Percentiles rank a stretch among this genome's conserved stretches.
Evolutionary conservation across 2,888 invertebrate species (phyloP).

Genomic region (Sinohyriopsis cumingii): DNA sequence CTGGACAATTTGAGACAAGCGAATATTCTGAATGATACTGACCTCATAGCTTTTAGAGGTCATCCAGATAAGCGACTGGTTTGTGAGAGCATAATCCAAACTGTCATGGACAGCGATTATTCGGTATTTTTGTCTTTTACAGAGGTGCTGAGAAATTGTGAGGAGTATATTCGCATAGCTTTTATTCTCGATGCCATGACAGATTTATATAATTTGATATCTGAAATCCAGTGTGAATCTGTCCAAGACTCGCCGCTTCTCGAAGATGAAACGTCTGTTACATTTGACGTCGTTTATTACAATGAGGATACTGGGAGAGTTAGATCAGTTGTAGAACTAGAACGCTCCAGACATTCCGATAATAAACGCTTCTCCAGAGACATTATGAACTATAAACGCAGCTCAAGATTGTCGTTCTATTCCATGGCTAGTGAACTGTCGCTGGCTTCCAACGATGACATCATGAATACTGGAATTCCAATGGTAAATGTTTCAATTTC

Average conservation of each 20-base stretch:
- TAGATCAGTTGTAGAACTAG: constrained; percentile 62
- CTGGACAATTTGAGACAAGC: constrained; percentile 47
- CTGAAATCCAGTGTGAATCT: constrained; percentile 42
- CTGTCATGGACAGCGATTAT: constrained; percentile 48
- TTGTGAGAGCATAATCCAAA: constrained; percentile 55
- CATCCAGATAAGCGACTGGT: constrained; percentile 56
- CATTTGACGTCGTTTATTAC: constrained; percentile 63
- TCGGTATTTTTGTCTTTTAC: constrained; percentile 52
- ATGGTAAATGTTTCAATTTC: constrained; percentile 65
- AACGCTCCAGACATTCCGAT: constrained; percentile 48
- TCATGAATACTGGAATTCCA: constrained; percentile 53
- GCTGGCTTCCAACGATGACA: constrained; percentile 37
- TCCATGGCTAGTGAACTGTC: constrained; percentile 46
- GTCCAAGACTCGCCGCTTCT: constrained; percentile 43
- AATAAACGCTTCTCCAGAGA: constrained; percentile 43
- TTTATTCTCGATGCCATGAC: constrained; percentile 61
- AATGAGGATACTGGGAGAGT: constrained; percentile 57
- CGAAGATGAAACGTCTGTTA: constrained; percentile 61
- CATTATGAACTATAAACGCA: constrained; percentile 43
- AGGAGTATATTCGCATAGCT: constrained; percentile 52
- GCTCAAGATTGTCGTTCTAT: constrained; percentile 52
- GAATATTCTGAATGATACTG: constrained; percentile 46
- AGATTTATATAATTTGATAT: constrained; percentile 56
- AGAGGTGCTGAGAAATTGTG: constrained; percentile 38
- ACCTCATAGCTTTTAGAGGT: constrained; percentile 51